phyloP scores from a whole-genome alignment of 2,113 vertebrate species.

The Tinamus guttatus region DNA sequence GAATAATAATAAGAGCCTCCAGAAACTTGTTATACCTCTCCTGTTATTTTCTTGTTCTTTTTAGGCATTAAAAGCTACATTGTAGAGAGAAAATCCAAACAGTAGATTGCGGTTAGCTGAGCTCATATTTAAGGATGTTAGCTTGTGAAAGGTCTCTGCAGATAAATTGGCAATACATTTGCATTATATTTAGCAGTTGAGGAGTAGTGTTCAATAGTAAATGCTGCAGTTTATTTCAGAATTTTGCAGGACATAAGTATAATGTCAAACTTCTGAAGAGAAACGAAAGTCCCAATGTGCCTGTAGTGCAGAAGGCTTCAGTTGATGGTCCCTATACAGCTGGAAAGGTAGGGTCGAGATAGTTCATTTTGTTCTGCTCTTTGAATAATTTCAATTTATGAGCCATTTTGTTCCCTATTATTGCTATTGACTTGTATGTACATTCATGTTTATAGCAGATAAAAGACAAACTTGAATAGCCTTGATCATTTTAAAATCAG shows the following conservation, averaged over 20 bases:
- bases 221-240: constrained; percentile 67
- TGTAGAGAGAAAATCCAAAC: neutral
- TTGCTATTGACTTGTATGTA: neutral
- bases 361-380: neutral
- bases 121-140: neutral
- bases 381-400: neutral
- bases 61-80: neutral
- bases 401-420: neutral
- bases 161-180: neutral
- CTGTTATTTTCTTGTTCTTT: neutral
- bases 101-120: neutral
- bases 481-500: neutral
- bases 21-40: neutral
- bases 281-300: constrained; percentile 69
- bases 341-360: constrained; percentile 68
- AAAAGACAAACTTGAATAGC: neutral
- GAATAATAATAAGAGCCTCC: neutral
- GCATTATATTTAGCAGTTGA: neutral
- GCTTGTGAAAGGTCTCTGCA: neutral
- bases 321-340: constrained; percentile 36
- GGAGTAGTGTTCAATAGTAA: neutral
- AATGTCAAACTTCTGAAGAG: constrained; percentile 80
- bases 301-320: constrained; percentile 62
- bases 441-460: neutral
- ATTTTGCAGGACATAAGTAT: constrained; percentile 67